These are phyloP conservation scores for Conus canariensis DNA, from an alignment of 2,888 invertebrate species.

Conservation along the genomic window DNA sequence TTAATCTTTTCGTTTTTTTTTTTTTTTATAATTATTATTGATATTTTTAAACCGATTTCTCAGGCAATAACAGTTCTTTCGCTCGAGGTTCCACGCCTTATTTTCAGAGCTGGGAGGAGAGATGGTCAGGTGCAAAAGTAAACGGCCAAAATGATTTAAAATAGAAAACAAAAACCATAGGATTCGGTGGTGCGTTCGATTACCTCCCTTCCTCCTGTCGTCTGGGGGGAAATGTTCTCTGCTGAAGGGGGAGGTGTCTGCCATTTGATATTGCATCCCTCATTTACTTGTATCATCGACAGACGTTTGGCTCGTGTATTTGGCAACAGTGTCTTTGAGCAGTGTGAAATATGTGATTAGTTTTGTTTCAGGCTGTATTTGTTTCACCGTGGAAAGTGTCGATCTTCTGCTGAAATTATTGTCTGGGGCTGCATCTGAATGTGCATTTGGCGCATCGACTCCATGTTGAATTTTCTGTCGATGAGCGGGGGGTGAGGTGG, in stretches of 20 bases:
- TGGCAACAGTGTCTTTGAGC: not conserved
- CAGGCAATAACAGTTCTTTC: no score
- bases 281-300: conserved; percentile 15
- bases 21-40: no score
- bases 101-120: not conserved
- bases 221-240: conserved; percentile 37
- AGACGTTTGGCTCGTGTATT: not conserved
- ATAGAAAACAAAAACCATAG: no score
- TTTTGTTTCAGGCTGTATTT: not conserved
- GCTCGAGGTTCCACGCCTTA: not conserved
- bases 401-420: not conserved
- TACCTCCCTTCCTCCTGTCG: conserved; percentile 42
- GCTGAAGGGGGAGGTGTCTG: conserved; percentile 43
- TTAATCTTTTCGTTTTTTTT: no score
- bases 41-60: no score
- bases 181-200: not conserved
- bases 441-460: conserved; percentile 41
- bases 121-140: not conserved
- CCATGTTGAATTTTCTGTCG: conserved; percentile 45
- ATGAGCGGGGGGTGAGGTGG: conserved; percentile 41
- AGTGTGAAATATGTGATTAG: not conserved
- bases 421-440: conserved; percentile 35
- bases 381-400: not conserved
- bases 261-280: conserved; percentile 37
- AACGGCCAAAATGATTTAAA: no score